These are phyloP conservation scores for Agrochola macilenta DNA, from an alignment of 2,888 invertebrate genomes.

Conservation along the genomic window DNA sequence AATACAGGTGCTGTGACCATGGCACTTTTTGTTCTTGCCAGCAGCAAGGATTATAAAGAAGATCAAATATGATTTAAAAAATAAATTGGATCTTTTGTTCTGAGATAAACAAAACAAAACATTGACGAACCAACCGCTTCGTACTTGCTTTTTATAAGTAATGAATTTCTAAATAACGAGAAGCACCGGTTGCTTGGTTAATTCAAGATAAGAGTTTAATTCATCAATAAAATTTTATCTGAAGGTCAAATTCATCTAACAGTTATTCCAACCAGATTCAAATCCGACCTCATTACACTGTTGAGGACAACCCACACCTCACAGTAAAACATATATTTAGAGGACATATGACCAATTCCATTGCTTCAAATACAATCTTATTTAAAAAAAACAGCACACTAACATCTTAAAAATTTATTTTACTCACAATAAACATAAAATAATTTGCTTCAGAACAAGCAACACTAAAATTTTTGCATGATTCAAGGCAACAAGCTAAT, in stretches of 20 bases:
- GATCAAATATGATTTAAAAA: too few species aligned
- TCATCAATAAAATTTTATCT: constrained; percentile 12
- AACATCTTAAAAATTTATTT: not conserved
- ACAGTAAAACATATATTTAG: not conserved
- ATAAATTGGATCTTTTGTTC: too few species aligned
- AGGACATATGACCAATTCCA: not conserved
- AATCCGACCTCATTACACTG: constrained; percentile 38
- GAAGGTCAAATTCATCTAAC: constrained; percentile 32
- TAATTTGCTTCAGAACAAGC: not conserved
- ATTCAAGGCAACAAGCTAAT: constrained; percentile 26
- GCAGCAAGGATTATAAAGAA: not conserved
- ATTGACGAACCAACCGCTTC: not conserved
- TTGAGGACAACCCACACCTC: constrained; percentile 34
- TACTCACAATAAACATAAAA: not conserved
- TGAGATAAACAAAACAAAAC: not conserved
- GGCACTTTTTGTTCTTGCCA: not conserved
- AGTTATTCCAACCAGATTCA: constrained; percentile 25
- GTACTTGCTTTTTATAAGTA: not conserved
- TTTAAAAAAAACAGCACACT: not conserved
- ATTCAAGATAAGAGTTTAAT: not conserved
- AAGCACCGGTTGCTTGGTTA: not conserved
- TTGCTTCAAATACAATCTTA: not conserved
- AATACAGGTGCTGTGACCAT: too few species aligned
- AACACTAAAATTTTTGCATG: not conserved
- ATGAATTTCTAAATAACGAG: not conserved